These are phyloP conservation scores for Pammene fasciana DNA, from an alignment of 2,888 invertebrate genomes.

Conservation along the genomic window DNA sequence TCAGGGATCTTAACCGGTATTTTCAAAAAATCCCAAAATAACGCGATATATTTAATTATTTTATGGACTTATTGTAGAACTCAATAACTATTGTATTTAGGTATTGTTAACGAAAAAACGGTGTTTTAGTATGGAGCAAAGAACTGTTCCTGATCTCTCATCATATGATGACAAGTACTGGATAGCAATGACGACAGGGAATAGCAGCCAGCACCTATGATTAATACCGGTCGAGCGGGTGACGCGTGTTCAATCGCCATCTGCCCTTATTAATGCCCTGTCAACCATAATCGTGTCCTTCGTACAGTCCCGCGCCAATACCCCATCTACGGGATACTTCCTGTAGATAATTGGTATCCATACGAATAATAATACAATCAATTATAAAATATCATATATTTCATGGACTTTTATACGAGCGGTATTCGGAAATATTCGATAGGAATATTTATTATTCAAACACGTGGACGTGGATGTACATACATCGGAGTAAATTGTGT, in stretches of 20 bases:
- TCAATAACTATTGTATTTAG: too few relatives aligned
- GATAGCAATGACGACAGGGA: constrained; percentile 56
- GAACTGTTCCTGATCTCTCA: too few relatives aligned
- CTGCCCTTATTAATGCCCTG: constrained; percentile 83
- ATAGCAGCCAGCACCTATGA: constrained; percentile 69
- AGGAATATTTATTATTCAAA: too few relatives aligned
- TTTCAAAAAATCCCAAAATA: too few relatives aligned
- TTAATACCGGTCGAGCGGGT: constrained; percentile 78
- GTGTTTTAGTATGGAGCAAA: too few relatives aligned
- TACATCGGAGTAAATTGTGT: too few relatives aligned
- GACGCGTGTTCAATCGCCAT: constrained; percentile 82
- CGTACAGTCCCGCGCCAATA: constrained; percentile 58
- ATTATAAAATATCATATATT: too few relatives aligned
- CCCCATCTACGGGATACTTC: constrained; percentile 39
- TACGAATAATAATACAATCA: constrained; percentile 38
- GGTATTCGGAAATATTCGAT: not conserved
- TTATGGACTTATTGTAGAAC: too few relatives aligned
- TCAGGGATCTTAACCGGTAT: too few relatives aligned
- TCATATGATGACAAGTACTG: not conserved
- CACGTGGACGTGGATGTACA: too few relatives aligned
- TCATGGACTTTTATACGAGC: not conserved
- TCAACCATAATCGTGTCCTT: constrained; percentile 78
- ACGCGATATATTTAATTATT: too few relatives aligned
- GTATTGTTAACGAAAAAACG: too few relatives aligned
- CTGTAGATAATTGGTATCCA: constrained; percentile 25